Evolutionary conservation across 2,113 vertebrate species (phyloP).

Genomic region (Chunga burmeisteri): DNA sequence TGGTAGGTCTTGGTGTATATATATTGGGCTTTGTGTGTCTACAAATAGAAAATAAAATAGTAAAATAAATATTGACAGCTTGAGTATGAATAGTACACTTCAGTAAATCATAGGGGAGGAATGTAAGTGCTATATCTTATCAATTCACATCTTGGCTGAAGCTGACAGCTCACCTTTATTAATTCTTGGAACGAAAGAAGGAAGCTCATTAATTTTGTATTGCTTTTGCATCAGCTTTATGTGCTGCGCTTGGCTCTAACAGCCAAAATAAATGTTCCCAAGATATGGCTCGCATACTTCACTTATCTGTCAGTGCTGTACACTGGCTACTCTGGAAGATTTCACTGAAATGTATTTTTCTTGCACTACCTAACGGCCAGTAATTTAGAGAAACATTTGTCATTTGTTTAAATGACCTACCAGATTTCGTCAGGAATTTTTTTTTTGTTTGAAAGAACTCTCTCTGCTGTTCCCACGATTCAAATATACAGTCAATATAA

Average conservation of each 20-base stretch:
- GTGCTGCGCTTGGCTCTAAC: background rate
- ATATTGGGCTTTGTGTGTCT: background rate
- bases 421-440: background rate
- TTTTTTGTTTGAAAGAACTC: background rate
- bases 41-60: background rate
- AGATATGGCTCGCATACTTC: background rate
- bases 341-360: background rate
- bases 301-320: background rate
- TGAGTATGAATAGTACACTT: background rate
- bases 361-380: background rate
- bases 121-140: background rate
- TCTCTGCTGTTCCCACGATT: slow-evolving; percentile 34
- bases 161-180: background rate
- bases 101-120: background rate
- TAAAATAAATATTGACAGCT: background rate
- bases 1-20: background rate
- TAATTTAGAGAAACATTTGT: background rate
- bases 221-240: background rate
- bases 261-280: background rate
- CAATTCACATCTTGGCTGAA: background rate
- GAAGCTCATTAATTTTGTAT: background rate
- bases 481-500: background rate
- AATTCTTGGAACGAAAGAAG: background rate
- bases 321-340: background rate
- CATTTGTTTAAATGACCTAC: background rate